These are phyloP conservation scores for Calidris pygmaea DNA, from an alignment of 2,113 vertebrate species.

Conservation along the genomic window DNA sequence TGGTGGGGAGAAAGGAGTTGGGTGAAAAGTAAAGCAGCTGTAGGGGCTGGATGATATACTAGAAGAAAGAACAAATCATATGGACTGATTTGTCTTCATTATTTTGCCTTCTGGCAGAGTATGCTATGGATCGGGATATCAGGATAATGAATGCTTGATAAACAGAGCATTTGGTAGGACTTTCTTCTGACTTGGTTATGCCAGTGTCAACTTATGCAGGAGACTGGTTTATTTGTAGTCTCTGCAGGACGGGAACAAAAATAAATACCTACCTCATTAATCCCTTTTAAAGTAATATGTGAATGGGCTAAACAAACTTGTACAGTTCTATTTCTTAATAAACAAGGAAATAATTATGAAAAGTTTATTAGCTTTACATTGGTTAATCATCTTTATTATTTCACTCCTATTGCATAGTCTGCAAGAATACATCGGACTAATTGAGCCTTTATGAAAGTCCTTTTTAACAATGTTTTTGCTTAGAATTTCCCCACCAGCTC, in stretches of 20 bases:
- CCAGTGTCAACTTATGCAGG: neutral
- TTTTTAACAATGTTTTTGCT: conserved; percentile 29
- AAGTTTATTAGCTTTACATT: conserved; percentile 53
- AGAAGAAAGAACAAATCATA: neutral
- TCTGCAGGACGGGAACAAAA: neutral
- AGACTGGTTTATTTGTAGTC: neutral
- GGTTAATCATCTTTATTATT: conserved; percentile 52
- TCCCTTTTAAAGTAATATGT: neutral
- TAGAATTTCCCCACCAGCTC: conserved; percentile 28
- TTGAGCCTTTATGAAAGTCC: neutral
- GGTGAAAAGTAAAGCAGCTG: neutral
- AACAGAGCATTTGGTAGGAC: neutral
- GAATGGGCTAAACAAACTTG: conserved; percentile 15
- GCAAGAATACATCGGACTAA: conserved; percentile 44
- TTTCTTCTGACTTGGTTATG: neutral
- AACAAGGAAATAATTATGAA: conserved; percentile 20
- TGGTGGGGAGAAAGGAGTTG: neutral
- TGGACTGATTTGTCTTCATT: neutral
- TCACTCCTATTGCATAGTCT: neutral
- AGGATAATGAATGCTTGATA: neutral
- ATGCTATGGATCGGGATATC: neutral
- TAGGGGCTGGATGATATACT: neutral
- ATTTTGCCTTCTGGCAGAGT: neutral
- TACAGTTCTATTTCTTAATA: conserved; percentile 45
- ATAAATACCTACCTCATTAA: neutral